Evolutionary conservation across 2,797 vertebrate species (phyloP).

Genomic region (Gymnothorax reevesii): DNA sequence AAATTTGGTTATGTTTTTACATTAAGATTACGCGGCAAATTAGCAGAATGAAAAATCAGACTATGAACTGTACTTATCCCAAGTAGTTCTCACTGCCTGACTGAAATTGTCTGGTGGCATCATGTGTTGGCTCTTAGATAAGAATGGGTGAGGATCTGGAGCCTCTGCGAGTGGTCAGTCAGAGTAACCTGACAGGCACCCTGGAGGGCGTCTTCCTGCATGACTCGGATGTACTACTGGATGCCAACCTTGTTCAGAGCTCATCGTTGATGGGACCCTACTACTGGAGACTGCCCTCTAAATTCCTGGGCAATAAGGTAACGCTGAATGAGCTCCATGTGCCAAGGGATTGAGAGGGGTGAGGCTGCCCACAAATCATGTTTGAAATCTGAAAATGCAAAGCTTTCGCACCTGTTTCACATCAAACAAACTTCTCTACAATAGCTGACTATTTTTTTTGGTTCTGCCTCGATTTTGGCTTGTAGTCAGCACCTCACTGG

Average conservation of each 20-base stretch:
- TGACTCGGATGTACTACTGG: constrained; percentile 75
- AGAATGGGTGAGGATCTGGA: constrained; percentile 57
- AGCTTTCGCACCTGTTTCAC: neutral
- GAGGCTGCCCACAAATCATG: neutral
- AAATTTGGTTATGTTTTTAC: neutral
- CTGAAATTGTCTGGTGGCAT: neutral
- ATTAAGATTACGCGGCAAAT: neutral
- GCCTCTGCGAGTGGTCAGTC: constrained; percentile 76
- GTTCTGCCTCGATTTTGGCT: too few relatives aligned
- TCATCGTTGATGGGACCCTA: constrained; percentile 70
- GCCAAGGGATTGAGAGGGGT: neutral
- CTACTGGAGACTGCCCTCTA: constrained; percentile 85
- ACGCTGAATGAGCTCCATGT: constrained; percentile 1
- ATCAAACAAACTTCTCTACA: neutral
- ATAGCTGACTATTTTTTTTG: too few relatives aligned
- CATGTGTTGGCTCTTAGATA: constrained; percentile 65
- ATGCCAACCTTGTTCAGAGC: constrained; percentile 67
- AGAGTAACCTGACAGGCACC: constrained; percentile 76
- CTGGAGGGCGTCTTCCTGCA: constrained; percentile 78
- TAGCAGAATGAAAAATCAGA: neutral
- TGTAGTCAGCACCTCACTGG: too few relatives aligned
- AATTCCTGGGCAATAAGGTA: constrained; percentile 85
- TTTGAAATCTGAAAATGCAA: neutral
- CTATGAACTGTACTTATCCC: neutral
- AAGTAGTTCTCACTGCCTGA: neutral